phyloP scores from a whole-genome alignment of 2,113 vertebrate species.

The Sciurus niger region DNA sequence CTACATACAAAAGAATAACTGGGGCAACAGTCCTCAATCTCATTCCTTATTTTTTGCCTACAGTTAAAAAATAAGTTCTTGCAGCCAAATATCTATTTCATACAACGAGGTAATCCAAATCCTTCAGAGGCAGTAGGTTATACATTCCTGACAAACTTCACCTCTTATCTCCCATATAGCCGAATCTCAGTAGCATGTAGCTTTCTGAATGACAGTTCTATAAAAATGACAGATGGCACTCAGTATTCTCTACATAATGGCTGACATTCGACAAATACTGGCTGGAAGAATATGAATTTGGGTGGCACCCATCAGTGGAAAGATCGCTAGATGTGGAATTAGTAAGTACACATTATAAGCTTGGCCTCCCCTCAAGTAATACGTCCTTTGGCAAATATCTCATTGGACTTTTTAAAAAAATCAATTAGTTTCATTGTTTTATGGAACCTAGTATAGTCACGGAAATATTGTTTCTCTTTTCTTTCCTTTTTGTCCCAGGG shows the following conservation, averaged over 20 bases:
- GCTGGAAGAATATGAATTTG: neutral
- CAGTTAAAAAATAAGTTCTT: conserved; percentile 5
- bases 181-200: conserved; percentile 18
- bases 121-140: neutral
- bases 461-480: neutral
- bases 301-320: neutral
- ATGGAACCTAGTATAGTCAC: neutral
- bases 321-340: neutral
- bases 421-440: conserved; percentile 31
- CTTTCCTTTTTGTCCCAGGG: neutral
- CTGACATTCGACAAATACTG: neutral
- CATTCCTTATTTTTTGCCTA: conserved; percentile 16
- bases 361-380: neutral
- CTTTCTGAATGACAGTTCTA: conserved; percentile 6
- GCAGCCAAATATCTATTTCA: neutral
- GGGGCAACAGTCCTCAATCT: neutral
- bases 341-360: neutral
- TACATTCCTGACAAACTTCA: conserved; percentile 20
- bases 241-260: neutral
- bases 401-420: neutral
- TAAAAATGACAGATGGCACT: neutral
- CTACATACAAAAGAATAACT: neutral
- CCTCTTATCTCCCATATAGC: neutral
- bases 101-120: conserved; percentile 9
- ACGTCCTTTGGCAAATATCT: neutral